These are phyloP conservation scores for Ophiodon elongatus DNA, from an alignment of 2,113 vertebrate species.

Conservation along the genomic window DNA sequence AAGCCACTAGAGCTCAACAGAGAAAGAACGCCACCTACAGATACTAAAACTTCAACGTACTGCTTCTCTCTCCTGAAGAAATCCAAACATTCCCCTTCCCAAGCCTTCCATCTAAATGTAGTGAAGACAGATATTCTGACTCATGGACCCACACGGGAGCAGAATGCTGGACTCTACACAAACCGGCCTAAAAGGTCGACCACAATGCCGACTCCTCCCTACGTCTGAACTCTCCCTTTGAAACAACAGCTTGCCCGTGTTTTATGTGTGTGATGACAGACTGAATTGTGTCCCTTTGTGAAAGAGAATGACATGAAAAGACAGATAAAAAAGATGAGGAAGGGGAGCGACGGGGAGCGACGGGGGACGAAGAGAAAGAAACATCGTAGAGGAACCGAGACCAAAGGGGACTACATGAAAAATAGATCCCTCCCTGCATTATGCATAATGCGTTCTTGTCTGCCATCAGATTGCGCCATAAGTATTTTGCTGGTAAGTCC, in stretches of 20 bases:
- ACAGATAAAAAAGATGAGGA: background rate
- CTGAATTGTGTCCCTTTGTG: background rate
- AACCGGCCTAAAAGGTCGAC: background rate
- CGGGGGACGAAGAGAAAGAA: slow-evolving; percentile 18
- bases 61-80: background rate
- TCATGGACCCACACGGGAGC: background rate
- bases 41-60: background rate
- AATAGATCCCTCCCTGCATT: background rate
- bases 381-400: slow-evolving; percentile 1
- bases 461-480: background rate
- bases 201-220: background rate
- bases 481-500: background rate
- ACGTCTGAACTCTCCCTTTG: background rate
- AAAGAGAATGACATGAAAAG: background rate
- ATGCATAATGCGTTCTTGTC: slow-evolving; percentile 17
- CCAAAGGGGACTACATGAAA: background rate
- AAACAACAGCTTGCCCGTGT: background rate
- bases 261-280: slow-evolving; percentile 12
- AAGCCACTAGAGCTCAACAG: background rate
- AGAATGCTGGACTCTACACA: background rate
- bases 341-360: background rate
- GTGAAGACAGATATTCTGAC: background rate
- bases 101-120: background rate
- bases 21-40: background rate
- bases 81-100: background rate